Conservation (phyloP, 2,888 invertebrate species). For the Pheosia gnoma region DNA sequence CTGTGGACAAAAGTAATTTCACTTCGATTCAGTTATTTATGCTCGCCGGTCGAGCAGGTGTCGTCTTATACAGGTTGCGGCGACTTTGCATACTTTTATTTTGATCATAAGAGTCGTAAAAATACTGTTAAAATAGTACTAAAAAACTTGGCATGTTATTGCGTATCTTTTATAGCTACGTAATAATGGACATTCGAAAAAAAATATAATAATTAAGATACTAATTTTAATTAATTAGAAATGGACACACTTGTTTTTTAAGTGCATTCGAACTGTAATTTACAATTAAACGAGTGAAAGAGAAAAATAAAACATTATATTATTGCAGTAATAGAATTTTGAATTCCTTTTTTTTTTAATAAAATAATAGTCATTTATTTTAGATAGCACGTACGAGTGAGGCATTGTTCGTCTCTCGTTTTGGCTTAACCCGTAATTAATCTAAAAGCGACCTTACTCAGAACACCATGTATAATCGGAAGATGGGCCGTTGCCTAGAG, state of each 20-base stretch:
- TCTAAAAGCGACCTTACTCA: not conserved
- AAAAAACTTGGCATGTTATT: not conserved
- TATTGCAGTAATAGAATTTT: too few species aligned
- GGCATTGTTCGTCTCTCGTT: too few species aligned
- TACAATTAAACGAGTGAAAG: too few species aligned
- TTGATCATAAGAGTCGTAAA: not conserved
- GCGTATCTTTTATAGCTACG: not conserved
- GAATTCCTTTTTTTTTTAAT: too few species aligned
- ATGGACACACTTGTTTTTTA: too few species aligned
- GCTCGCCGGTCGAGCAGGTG: constrained; percentile 68
- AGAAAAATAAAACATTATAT: too few species aligned
- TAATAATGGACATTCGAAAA: not conserved
- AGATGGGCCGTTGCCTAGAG: constrained; percentile 54
- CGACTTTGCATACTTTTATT: not conserved
- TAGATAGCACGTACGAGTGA: too few species aligned
- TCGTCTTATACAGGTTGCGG: constrained; percentile 58
- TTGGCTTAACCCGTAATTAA: not conserved
- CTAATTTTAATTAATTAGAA: not conserved
- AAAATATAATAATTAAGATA: too few species aligned
- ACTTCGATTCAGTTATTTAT: constrained; percentile 75
- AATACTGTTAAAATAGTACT: not conserved
- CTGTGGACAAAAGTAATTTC: constrained; percentile 75
- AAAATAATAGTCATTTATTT: too few species aligned
- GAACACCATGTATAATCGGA: constrained; percentile 53
- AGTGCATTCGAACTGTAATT: too few species aligned